These are phyloP conservation scores for Trichomycterus rosablanca DNA, from an alignment of 2,113 vertebrate species.

Conservation along the genomic window DNA sequence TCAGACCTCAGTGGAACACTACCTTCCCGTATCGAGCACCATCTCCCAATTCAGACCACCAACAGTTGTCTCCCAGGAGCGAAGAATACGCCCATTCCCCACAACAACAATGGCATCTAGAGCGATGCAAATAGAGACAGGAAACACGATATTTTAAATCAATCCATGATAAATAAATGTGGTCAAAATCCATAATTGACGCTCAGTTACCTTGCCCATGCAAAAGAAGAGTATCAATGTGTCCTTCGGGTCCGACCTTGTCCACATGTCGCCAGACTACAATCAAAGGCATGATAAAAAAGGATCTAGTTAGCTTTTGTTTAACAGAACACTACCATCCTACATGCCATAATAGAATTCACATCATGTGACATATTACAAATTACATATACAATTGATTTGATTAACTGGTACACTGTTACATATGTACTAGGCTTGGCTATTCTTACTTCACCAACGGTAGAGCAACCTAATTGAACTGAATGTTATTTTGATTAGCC, in stretches of 20 bases:
- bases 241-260: slow-evolving; percentile 79
- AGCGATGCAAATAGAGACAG: not conserved
- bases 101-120: slow-evolving; percentile 85
- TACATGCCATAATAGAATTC: too few species aligned
- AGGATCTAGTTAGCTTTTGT: not conserved
- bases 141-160: too few species aligned
- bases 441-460: too few species aligned
- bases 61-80: slow-evolving; percentile 90
- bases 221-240: slow-evolving; percentile 78
- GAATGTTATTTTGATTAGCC: too few species aligned
- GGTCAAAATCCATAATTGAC: not conserved
- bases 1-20: too few species aligned
- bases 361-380: too few species aligned
- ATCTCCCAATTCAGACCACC: slow-evolving; percentile 94
- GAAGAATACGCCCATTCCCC: slow-evolving; percentile 79
- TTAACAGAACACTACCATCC: too few species aligned
- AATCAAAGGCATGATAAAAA: slow-evolving; percentile 13
- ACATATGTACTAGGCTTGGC: too few species aligned
- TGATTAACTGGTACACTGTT: too few species aligned
- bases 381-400: too few species aligned
- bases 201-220: slow-evolving; percentile 78
- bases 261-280: slow-evolving; percentile 94
- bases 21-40: slow-evolving; percentile 88
- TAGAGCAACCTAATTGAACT: too few species aligned
- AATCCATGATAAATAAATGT: too few species aligned